Percentiles rank a stretch among this genome's conserved stretches.
Evolutionary conservation across 2,888 invertebrate species (phyloP).

Genomic region (Carterocephalus palaemon): DNA sequence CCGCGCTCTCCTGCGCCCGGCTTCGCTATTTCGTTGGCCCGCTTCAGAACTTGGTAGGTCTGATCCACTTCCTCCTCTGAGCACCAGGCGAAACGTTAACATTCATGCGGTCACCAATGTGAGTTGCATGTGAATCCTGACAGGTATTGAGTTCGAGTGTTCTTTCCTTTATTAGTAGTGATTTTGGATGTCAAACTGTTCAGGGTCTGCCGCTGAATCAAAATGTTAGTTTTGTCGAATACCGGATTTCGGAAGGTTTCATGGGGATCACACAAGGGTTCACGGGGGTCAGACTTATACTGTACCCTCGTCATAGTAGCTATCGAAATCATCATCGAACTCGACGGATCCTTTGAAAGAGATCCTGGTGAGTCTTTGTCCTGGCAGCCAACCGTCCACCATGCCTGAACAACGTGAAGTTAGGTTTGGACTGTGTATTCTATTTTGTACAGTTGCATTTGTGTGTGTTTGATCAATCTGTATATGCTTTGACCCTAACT

Average conservation of each 20-base stretch:
- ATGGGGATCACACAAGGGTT: slow-evolving; percentile 63
- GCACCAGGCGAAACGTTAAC: slow-evolving; percentile 71
- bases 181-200: slow-evolving; percentile 18
- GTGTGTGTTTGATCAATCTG: slow-evolving; percentile 27
- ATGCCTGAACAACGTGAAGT: slow-evolving; percentile 69
- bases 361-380: slow-evolving; percentile 75
- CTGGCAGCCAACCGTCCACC: slow-evolving; percentile 75
- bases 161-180: slow-evolving; percentile 14
- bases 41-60: slow-evolving; percentile 96
- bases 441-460: slow-evolving; percentile 38
- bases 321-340: slow-evolving; percentile 76
- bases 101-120: slow-evolving; percentile 38
- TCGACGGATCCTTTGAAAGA: slow-evolving; percentile 72
- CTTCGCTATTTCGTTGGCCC: slow-evolving; percentile 92
- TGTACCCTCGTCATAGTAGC: slow-evolving; percentile 72
- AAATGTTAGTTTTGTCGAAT: slow-evolving; percentile 44
- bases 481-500: not conserved
- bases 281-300: slow-evolving; percentile 61
- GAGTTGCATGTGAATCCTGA: slow-evolving; percentile 4
- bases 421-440: slow-evolving; percentile 55
- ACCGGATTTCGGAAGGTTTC: slow-evolving; percentile 52
- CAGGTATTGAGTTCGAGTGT: slow-evolving; percentile 27
- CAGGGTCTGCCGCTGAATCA: slow-evolving; percentile 30
- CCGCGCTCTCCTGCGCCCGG: slow-evolving; percentile 76
- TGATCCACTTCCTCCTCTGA: slow-evolving; percentile 89